phyloP scores from a whole-genome alignment of 1,140 invertebrate genomes.

The Pteromalus puparum region DNA sequence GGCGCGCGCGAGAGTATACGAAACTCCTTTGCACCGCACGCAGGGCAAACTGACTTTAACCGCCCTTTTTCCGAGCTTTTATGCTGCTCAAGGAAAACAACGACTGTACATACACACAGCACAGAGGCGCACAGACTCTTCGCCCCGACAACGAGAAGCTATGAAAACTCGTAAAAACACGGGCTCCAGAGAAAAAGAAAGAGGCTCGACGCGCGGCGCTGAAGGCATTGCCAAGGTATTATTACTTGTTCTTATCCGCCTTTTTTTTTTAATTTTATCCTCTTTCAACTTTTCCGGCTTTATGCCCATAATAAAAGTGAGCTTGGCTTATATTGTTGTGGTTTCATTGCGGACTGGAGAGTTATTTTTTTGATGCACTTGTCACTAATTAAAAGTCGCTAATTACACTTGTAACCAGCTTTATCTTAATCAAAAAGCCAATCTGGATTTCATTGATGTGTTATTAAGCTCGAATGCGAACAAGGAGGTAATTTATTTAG shows the following conservation, averaged over 20 bases:
- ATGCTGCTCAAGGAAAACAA: conserved; percentile 7
- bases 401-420: neutral
- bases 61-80: conserved; percentile 24
- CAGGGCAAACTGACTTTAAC: conserved; percentile 25
- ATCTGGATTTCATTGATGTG: no score
- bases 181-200: neutral
- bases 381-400: neutral
- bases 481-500: no score
- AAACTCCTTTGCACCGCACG: neutral
- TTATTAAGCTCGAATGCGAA: no score
- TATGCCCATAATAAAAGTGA: conserved; percentile 8
- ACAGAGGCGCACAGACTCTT: neutral
- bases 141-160: neutral
- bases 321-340: neutral
- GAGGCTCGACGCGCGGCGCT: neutral
- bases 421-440: neutral
- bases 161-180: conserved; percentile 25
- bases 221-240: neutral
- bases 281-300: neutral
- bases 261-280: neutral
- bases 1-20: neutral
- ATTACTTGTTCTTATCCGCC: conserved; percentile 1
- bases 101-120: neutral
- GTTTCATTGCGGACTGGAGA: neutral
- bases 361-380: neutral